Conservation (phyloP, 2,797 vertebrate genomes). For the Chromis chromis region DNA sequence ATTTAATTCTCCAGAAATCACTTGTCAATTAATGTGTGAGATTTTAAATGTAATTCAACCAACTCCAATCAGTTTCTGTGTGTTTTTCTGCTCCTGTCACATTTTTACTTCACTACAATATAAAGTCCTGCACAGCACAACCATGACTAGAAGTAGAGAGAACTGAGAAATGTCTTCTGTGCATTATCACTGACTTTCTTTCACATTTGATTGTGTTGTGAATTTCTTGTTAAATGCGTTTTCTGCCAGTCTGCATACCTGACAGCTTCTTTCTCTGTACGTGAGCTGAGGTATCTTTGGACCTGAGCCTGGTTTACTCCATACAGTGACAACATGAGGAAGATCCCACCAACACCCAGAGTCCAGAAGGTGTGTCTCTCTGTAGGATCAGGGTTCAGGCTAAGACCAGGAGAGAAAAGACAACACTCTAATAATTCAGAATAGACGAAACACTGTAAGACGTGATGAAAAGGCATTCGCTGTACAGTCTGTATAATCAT, state of each 20-base stretch:
- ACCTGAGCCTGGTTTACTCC: slow-evolving; percentile 98
- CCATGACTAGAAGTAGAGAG: too few species aligned
- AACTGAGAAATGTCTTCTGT: too few species aligned
- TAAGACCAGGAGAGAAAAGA: slow-evolving; percentile 55
- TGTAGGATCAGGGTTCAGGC: slow-evolving; percentile 91
- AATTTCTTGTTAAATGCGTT: too few species aligned
- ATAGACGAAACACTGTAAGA: background rate
- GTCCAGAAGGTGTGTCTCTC: slow-evolving; percentile 96
- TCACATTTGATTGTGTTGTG: too few species aligned
- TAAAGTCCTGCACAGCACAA: too few species aligned
- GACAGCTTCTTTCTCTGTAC: slow-evolving; percentile 89
- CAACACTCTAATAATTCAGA: background rate
- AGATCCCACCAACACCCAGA: slow-evolving; percentile 90
- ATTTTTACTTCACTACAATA: too few species aligned
- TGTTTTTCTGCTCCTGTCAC: too few species aligned
- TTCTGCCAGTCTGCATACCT: slow-evolving; percentile 53
- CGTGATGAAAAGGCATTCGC: background rate
- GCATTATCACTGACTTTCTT: too few species aligned
- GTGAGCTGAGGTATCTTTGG: slow-evolving; percentile 94
- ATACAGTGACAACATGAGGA: slow-evolving; percentile 95
- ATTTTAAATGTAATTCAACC: too few species aligned
- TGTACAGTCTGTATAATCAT: background rate
- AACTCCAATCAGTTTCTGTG: too few species aligned
- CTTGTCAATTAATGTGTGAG: too few species aligned
- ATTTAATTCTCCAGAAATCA: too few species aligned